These are phyloP conservation scores for Nematolebias whitei DNA, from an alignment of 2,113 vertebrate genomes.

Conservation along the genomic window DNA sequence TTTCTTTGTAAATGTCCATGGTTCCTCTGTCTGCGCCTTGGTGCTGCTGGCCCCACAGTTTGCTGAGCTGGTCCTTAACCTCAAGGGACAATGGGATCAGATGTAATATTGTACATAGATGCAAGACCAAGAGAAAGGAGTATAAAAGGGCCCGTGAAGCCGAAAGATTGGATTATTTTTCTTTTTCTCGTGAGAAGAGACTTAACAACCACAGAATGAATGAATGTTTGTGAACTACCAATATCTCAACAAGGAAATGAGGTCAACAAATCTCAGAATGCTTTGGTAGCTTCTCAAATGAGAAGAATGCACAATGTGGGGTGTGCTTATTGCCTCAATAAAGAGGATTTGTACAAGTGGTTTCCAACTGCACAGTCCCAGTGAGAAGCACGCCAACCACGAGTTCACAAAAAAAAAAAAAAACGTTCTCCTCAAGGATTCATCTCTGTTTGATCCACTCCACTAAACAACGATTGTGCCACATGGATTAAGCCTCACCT, in stretches of 20 bases:
- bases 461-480: constrained; percentile 40
- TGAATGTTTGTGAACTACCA: background rate
- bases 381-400: constrained; percentile 19
- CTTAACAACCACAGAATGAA: background rate
- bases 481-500: constrained; percentile 32
- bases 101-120: constrained; percentile 51
- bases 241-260: background rate
- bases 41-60: constrained; percentile 14
- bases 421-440: constrained; percentile 34
- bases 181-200: constrained; percentile 12
- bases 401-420: background rate
- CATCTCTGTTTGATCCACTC: background rate
- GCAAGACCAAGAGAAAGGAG: constrained; percentile 11
- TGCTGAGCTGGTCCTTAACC: constrained; percentile 6
- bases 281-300: background rate
- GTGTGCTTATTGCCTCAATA: background rate
- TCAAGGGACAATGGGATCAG: constrained; percentile 22
- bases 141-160: constrained; percentile 17
- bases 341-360: constrained; percentile 16
- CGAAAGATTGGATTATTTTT: constrained; percentile 5
- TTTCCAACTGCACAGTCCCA: constrained; percentile 45
- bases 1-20: constrained; percentile 6
- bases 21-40: constrained; percentile 19
- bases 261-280: background rate
- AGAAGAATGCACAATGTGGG: background rate